Evolutionary conservation across 2,113 vertebrate genomes (phyloP).

Genomic region (Eidolon helvum): DNA sequence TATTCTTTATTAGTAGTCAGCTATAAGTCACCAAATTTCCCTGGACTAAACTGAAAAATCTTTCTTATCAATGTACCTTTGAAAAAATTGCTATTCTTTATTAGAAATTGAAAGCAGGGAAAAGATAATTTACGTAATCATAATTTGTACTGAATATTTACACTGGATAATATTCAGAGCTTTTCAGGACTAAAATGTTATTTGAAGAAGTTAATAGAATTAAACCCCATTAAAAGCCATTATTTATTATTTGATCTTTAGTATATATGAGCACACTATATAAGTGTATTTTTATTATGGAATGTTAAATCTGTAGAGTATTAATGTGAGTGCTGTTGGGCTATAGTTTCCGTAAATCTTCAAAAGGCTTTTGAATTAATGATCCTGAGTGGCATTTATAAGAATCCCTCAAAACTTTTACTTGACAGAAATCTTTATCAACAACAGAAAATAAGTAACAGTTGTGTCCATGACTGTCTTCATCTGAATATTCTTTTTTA

Average conservation of each 20-base stretch:
- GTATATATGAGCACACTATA: neutral
- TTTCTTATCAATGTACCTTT: slow-evolving; percentile 16
- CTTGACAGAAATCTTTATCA: slow-evolving; percentile 25
- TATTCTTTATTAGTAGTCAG: neutral
- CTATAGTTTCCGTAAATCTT: slow-evolving; percentile 20
- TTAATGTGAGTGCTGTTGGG: neutral
- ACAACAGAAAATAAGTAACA: neutral
- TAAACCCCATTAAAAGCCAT: neutral
- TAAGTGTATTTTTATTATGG: slow-evolving; percentile 32
- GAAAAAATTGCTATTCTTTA: neutral
- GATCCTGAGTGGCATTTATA: neutral
- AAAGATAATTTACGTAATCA: neutral
- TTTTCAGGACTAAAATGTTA: slow-evolving; percentile 37
- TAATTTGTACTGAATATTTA: slow-evolving; percentile 16
- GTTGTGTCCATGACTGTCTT: neutral
- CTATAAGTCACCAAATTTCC: neutral
- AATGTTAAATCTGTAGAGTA: slow-evolving; percentile 26
- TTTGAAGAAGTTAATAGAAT: slow-evolving; percentile 29
- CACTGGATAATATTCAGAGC: slow-evolving; percentile 25
- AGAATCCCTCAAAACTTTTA: slow-evolving; percentile 30
- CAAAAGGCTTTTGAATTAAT: slow-evolving; percentile 44
- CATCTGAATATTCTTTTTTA: neutral
- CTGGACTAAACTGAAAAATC: neutral
- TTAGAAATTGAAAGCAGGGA: neutral
- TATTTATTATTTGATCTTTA: slow-evolving; percentile 42